Conservation (phyloP, 2,888 invertebrate genomes). For the Andrena haemorrhoa region DNA sequence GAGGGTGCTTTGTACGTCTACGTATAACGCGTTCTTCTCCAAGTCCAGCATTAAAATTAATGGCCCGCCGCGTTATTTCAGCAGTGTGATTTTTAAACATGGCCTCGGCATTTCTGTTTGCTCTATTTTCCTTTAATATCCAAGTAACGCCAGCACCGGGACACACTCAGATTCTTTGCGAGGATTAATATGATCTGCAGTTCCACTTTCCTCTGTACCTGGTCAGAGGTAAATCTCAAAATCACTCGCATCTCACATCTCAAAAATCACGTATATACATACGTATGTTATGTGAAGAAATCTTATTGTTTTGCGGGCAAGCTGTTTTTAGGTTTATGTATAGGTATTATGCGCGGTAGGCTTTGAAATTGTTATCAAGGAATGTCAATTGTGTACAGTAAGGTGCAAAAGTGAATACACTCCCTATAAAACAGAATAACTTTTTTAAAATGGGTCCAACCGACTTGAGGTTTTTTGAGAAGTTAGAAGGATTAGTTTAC, state of each 20-base stretch:
- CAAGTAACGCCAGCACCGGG: slow-evolving; percentile 1
- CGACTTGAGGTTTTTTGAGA: too few species aligned
- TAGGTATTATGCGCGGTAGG: too few species aligned
- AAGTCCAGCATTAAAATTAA: slow-evolving; percentile 77
- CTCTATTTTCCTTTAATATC: slow-evolving; percentile 32
- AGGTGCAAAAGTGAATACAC: too few species aligned
- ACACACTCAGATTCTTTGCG: not conserved
- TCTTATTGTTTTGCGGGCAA: too few species aligned
- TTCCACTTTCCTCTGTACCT: not conserved
- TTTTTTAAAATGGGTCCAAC: too few species aligned
- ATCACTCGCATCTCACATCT: too few species aligned
- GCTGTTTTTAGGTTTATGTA: too few species aligned
- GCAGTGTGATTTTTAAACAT: slow-evolving; percentile 67
- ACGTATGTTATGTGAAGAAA: too few species aligned
- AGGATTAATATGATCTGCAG: not conserved
- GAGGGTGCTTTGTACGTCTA: slow-evolving; percentile 63
- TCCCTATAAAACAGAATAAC: too few species aligned
- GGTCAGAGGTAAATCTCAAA: not conserved
- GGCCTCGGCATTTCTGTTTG: slow-evolving; percentile 30
- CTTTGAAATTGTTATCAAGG: not conserved
- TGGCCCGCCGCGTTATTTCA: slow-evolving; percentile 70
- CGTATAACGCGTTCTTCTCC: slow-evolving; percentile 68
- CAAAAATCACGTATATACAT: not conserved
- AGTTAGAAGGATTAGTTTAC: too few species aligned
- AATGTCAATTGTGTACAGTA: too few species aligned